phyloP scores from a whole-genome alignment of 2,797 vertebrate species.

The Micropoecilia bifurca region DNA sequence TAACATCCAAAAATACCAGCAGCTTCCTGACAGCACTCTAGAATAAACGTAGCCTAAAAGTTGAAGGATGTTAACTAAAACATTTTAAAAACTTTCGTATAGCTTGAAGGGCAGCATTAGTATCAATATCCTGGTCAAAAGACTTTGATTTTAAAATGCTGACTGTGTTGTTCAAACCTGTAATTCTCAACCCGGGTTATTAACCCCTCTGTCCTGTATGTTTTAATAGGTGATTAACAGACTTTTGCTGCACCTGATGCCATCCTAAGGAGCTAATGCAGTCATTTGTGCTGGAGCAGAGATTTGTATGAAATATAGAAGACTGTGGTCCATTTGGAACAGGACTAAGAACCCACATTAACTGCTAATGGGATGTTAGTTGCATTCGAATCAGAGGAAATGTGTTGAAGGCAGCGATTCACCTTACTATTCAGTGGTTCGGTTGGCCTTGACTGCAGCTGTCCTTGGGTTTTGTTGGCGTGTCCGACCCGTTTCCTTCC shows the following conservation, averaged over 20 bases:
- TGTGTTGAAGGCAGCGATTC: background rate
- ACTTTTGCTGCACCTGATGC: background rate
- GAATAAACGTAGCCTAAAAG: too few relatives aligned
- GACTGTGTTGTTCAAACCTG: background rate
- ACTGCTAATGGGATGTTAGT: background rate
- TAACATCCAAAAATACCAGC: too few relatives aligned
- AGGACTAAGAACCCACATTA: background rate
- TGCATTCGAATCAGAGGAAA: background rate
- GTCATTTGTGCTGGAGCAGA: background rate
- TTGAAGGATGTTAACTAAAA: background rate
- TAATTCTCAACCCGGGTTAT: background rate
- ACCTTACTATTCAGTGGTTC: background rate
- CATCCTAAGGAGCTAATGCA: background rate
- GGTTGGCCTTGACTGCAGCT: background rate
- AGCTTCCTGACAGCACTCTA: background rate
- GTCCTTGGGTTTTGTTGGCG: background rate
- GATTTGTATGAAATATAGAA: background rate
- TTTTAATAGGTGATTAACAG: background rate
- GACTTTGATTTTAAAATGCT: background rate
- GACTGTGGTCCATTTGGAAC: background rate
- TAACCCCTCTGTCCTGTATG: background rate
- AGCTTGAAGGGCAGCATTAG: background rate
- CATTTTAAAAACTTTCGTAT: background rate
- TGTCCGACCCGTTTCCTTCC: background rate
- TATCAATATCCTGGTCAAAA: background rate